Conservation (phyloP, 1,140 invertebrate species). For the Atopsyche davidsoni region DNA sequence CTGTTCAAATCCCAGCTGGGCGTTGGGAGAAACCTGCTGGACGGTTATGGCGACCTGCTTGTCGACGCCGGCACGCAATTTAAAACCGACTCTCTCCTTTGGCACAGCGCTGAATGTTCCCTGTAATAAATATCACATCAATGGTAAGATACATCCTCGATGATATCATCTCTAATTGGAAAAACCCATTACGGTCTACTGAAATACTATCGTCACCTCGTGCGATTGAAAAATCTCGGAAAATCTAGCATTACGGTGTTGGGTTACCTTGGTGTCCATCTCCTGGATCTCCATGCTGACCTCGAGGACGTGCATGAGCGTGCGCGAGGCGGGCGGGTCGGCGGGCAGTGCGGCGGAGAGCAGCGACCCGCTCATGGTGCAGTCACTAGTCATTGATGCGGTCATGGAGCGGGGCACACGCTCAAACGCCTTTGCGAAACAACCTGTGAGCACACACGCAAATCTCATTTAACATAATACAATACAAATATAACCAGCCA, state of each 20-base stretch:
- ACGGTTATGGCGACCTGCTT: conserved; percentile 91
- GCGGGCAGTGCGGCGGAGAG: conserved; percentile 39
- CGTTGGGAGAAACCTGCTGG: conserved; percentile 74
- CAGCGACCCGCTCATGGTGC: conserved; percentile 42
- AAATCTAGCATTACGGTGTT: not conserved
- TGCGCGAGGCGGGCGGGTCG: conserved; percentile 34
- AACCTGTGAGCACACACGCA: conserved; percentile 56
- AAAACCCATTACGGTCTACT: no score
- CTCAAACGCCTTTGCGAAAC: conserved; percentile 89
- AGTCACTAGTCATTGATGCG: conserved; percentile 48
- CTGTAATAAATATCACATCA: conserved; percentile 40
- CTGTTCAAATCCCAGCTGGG: conserved; percentile 47
- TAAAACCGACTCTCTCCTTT: conserved; percentile 86
- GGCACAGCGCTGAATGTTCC: conserved; percentile 79
- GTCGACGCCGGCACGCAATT: conserved; percentile 81
- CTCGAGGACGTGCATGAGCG: conserved; percentile 69
- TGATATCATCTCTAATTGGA: no score
- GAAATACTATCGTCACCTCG: no score
- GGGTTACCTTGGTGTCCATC: conserved; percentile 68
- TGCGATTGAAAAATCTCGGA: conserved; percentile 9
- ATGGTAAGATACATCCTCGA: not conserved
- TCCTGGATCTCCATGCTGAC: conserved; percentile 88
- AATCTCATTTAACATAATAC: not conserved
- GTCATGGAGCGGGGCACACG: conserved; percentile 69
- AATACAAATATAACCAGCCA: not conserved